Percentiles rank a stretch among this genome's conserved stretches.
phyloP scores from a whole-genome alignment of 2,888 invertebrate species.

The Pandemis cinnamomeana region DNA sequence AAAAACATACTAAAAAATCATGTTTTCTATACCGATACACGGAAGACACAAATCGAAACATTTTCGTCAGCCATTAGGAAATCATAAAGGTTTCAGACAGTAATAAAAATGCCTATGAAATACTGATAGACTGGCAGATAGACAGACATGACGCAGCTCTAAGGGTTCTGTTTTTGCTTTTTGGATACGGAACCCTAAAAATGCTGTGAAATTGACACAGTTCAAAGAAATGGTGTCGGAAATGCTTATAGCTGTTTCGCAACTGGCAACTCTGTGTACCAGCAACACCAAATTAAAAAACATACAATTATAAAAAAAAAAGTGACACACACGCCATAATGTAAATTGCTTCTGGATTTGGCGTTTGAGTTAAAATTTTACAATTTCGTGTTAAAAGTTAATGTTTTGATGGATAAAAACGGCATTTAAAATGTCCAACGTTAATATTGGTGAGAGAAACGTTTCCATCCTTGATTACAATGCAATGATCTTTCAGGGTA shows the following conservation, averaged over 20 bases:
- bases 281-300: slow-evolving; percentile 65
- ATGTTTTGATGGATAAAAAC: slow-evolving; percentile 64
- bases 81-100: too few species aligned
- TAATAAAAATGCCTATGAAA: too few species aligned
- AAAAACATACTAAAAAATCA: too few species aligned
- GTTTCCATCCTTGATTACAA: slow-evolving; percentile 45
- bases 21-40: too few species aligned
- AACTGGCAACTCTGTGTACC: slow-evolving; percentile 39
- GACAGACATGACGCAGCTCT: too few species aligned
- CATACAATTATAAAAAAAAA: slow-evolving; percentile 67
- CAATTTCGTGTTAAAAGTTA: slow-evolving; percentile 71
- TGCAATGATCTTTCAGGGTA: slow-evolving; percentile 56
- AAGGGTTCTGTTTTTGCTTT: too few species aligned
- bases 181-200: not conserved
- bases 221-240: not conserved
- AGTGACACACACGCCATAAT: slow-evolving; percentile 85
- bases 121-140: too few species aligned
- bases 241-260: not conserved
- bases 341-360: slow-evolving; percentile 83
- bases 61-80: too few species aligned
- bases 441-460: slow-evolving; percentile 74
- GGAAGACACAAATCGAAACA: too few species aligned
- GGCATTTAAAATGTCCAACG: slow-evolving; percentile 79
- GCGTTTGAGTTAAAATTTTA: slow-evolving; percentile 78
- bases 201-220: not conserved